Base-by-base conservation (phyloP, 2,888 invertebrate genomes). In the Lysandra coridon region DNA sequence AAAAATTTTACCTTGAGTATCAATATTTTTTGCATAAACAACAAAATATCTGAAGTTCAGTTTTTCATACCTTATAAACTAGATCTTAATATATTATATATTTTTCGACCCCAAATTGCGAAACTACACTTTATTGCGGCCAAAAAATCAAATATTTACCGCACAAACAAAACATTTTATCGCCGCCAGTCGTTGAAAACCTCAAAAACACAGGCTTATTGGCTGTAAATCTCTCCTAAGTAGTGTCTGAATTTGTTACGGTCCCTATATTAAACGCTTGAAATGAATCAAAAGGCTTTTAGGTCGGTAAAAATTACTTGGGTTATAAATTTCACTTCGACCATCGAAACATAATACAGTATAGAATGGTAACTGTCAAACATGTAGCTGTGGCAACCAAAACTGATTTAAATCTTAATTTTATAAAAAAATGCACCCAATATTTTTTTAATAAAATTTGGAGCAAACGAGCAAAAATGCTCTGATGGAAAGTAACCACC, bases 191-290 rank as follows among this genome's bases (percentile, higher is more conserved):
- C 78, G 44, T 74, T 75, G 75, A 79, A 78, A 74, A 75, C 60
- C 75, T 62, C 74, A 60, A 75, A 78, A 79, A 79, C 78, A 79
- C 60, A 44, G 75, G 74, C 74, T 79, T 79, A 79, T 79, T 75
- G 75, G 79, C 75, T 75, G 40, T 79, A 79, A 79, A 79, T 79
- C 74, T 79, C 74, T 60, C 75, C 30, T 75, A 75, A 75, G 75
- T 74, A 44, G 23, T 44, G 74, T 7, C 49, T 75, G 75, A 75
- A 75, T 75, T 44, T 75, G 53, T 49, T 30, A 49, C 75, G 75
- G 53, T 75, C 75, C 75, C 53, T 75, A 53, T 53, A 75, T 75
- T 75, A 75, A 75, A 75, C 49, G 75, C 53, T 75, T 53, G 75
- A 75, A 75, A 44, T 75, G 44, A 49, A 75, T 75, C 75, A 75